These are phyloP conservation scores for Myopa testacea DNA, from an alignment of 2,888 invertebrate species.

Conservation along the genomic window DNA sequence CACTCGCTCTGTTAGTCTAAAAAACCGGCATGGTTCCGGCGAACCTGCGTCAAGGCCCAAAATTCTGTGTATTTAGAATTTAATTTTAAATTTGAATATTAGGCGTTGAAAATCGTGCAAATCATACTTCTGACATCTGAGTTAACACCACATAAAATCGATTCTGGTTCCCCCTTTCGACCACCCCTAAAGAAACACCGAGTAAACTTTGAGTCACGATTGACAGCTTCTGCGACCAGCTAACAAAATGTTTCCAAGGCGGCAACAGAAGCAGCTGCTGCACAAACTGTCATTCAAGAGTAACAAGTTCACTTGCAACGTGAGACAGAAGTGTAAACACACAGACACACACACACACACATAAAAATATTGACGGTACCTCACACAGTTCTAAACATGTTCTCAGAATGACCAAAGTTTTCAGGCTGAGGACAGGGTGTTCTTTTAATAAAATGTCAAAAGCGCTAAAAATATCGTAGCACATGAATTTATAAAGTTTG, in stretches of 20 bases:
- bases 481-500: not conserved
- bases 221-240: not conserved
- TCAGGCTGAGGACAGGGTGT: not conserved
- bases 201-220: no score
- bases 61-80: no score
- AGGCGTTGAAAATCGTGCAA: no score
- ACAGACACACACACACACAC: not conserved
- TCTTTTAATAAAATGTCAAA: not conserved
- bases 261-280: not conserved
- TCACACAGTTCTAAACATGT: not conserved
- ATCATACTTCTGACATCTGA: no score
- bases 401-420: not conserved
- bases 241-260: not conserved
- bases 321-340: not conserved
- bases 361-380: not conserved
- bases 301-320: not conserved
- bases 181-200: no score
- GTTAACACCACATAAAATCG: no score
- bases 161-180: no score
- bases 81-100: no score
- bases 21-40: no score
- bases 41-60: no score
- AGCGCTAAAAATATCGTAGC: not conserved
- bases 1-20: no score
- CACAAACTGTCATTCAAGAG: not conserved